Percentiles rank a stretch among this genome's conserved stretches.
phyloP scores from a whole-genome alignment of 2,797 vertebrate species.

The Simalia tracyae region DNA sequence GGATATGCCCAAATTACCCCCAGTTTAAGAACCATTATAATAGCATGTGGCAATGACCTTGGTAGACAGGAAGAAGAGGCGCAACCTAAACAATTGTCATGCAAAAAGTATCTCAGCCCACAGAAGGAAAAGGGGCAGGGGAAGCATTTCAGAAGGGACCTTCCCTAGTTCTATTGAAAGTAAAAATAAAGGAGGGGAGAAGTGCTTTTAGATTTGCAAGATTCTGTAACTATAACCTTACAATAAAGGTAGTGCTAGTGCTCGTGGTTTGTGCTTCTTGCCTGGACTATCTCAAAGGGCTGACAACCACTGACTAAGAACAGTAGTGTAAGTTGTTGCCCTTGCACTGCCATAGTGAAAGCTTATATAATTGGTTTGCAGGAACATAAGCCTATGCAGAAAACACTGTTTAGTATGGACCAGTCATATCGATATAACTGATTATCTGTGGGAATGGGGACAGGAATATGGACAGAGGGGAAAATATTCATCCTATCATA shows the following conservation, averaged over 20 bases:
- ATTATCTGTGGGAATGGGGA: not conserved
- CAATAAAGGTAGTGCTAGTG: not conserved
- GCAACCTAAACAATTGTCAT: no score
- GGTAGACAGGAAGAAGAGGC: no score
- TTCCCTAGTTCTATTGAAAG: no score
- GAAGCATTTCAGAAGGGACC: no score
- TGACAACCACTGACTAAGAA: not conserved
- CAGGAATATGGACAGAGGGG: not conserved
- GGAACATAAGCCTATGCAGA: not conserved
- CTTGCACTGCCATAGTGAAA: not conserved
- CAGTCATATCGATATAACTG: not conserved
- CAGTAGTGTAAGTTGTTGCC: not conserved
- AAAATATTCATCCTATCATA: no score
- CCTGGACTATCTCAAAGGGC: not conserved
- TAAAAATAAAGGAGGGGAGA: no score
- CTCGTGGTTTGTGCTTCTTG: not conserved
- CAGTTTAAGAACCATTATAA: no score
- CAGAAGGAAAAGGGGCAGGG: no score
- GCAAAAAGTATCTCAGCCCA: no score
- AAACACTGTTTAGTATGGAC: not conserved
- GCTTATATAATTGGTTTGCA: not conserved
- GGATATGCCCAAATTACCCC: no score
- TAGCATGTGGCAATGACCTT: no score
- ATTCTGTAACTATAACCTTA: not conserved
- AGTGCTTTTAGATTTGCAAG: no score